A percentile compares a stretch with the other conserved stretches of the same genome.
These are phyloP conservation scores for Gorilla gorilla DNA, from an alignment of 2,113 vertebrate genomes.

Conservation along the genomic window DNA sequence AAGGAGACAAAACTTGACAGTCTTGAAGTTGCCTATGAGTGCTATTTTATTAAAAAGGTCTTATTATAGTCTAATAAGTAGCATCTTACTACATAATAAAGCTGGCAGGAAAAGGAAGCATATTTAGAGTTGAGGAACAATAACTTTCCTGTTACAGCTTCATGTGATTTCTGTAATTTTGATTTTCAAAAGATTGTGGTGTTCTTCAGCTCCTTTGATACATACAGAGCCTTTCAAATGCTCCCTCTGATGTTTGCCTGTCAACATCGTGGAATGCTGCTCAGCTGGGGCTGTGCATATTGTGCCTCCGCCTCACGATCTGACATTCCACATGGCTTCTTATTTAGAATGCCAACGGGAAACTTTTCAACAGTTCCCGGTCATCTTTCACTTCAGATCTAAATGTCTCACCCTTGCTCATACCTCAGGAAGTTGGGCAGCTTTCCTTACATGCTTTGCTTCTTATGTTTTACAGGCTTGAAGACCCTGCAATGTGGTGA, in stretches of 20 bases:
- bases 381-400: not conserved
- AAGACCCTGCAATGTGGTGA: conserved; percentile 90
- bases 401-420: not conserved
- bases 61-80: conserved; percentile 35
- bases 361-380: not conserved
- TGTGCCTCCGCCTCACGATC: not conserved
- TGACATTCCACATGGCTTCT: not conserved
- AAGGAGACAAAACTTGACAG: conserved; percentile 46
- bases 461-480: conserved; percentile 84
- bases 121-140: conserved; percentile 48
- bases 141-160: conserved; percentile 57
- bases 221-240: not conserved
- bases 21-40: conserved; percentile 43
- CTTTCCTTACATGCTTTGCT: conserved; percentile 31
- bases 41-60: conserved; percentile 2
- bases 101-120: not conserved
- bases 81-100: conserved; percentile 23
- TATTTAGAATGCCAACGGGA: not conserved
- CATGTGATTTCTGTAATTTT: conserved; percentile 28
- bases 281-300: not conserved
- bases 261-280: not conserved
- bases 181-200: conserved; percentile 46
- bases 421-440: not conserved
- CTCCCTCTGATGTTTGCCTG: not conserved
- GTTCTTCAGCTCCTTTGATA: conserved; percentile 27